phyloP scores from a whole-genome alignment of 2,888 invertebrate genomes.

The Mesochorus sp. region DNA sequence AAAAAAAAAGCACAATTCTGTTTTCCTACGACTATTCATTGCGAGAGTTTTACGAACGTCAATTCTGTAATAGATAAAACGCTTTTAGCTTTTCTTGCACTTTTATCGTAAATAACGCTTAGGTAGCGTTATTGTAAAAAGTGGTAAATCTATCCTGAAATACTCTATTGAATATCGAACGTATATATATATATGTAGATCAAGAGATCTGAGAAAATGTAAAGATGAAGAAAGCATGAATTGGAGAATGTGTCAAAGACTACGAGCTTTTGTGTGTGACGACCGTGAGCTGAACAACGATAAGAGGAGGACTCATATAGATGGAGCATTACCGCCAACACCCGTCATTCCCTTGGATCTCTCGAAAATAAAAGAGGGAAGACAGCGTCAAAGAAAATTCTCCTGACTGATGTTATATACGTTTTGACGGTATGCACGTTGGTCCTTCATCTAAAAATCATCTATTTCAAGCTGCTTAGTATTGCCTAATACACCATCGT shows the following conservation, averaged over 20 bases:
- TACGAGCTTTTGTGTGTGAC: neutral
- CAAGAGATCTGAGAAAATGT: neutral
- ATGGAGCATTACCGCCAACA: slow-evolving; percentile 64
- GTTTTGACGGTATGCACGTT: neutral
- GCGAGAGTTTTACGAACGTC: neutral
- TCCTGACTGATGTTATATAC: slow-evolving; percentile 40
- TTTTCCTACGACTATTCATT: slow-evolving; percentile 37
- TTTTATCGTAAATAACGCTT: slow-evolving; percentile 34
- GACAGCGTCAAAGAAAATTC: slow-evolving; percentile 58
- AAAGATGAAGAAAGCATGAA: slow-evolving; percentile 2
- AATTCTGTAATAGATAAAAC: slow-evolving; percentile 8
- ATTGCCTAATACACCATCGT: neutral
- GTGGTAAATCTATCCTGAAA: slow-evolving; percentile 7
- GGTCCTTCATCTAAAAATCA: slow-evolving; percentile 21
- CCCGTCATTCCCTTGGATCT: slow-evolving; percentile 33
- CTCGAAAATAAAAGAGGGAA: slow-evolving; percentile 15
- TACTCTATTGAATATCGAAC: slow-evolving; percentile 4
- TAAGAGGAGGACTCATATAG: slow-evolving; percentile 62
- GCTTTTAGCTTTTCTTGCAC: slow-evolving; percentile 33
- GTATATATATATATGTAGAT: neutral
- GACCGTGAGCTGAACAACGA: slow-evolving; percentile 14
- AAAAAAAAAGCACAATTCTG: slow-evolving; percentile 39
- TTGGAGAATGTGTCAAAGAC: slow-evolving; percentile 31
- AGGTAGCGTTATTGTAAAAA: slow-evolving; percentile 18
- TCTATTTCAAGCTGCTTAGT: slow-evolving; percentile 28